Percentiles rank a stretch among this genome's conserved stretches.
phyloP scores from a whole-genome alignment of 2,113 vertebrate genomes.

The Garra rufa region DNA sequence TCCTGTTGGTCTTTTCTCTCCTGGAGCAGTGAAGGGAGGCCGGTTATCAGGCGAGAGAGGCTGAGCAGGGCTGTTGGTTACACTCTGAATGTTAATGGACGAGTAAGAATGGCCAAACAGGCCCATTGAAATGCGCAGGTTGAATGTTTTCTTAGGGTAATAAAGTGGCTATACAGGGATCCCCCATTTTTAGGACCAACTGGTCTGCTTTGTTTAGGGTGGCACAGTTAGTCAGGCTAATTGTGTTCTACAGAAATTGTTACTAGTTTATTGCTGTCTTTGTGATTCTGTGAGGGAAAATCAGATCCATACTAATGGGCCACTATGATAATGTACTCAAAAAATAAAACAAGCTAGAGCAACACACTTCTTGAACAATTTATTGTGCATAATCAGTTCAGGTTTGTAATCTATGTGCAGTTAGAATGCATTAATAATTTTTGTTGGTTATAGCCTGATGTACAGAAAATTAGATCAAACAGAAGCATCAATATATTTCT shows the following conservation, averaged over 20 bases:
- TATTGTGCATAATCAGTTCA: not conserved
- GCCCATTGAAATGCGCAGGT: constrained; percentile 79
- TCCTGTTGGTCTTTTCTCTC: constrained; percentile 68
- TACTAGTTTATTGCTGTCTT: constrained; percentile 17
- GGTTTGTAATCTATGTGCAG: not conserved
- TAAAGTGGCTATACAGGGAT: constrained; percentile 71
- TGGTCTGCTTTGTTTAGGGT: constrained; percentile 55
- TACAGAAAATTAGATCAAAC: too few relatives aligned
- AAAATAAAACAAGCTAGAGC: not conserved
- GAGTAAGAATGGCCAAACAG: constrained; percentile 75
- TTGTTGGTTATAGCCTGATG: not conserved
- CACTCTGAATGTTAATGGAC: constrained; percentile 77
- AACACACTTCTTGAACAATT: not conserved
- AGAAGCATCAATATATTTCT: too few relatives aligned
- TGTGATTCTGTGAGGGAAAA: constrained; percentile 14
- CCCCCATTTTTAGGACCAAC: constrained; percentile 71
- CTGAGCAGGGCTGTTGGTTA: constrained; percentile 57
- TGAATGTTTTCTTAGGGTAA: constrained; percentile 80
- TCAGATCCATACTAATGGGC: not conserved
- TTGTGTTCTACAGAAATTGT: constrained; percentile 33
- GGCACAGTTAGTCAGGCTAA: constrained; percentile 30
- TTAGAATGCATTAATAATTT: not conserved
- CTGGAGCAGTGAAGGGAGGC: constrained; percentile 68
- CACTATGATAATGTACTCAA: not conserved
- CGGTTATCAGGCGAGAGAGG: constrained; percentile 68